These are phyloP conservation scores for Puntigrus tetrazona DNA, from an alignment of 2,113 vertebrate species.

Conservation along the genomic window DNA sequence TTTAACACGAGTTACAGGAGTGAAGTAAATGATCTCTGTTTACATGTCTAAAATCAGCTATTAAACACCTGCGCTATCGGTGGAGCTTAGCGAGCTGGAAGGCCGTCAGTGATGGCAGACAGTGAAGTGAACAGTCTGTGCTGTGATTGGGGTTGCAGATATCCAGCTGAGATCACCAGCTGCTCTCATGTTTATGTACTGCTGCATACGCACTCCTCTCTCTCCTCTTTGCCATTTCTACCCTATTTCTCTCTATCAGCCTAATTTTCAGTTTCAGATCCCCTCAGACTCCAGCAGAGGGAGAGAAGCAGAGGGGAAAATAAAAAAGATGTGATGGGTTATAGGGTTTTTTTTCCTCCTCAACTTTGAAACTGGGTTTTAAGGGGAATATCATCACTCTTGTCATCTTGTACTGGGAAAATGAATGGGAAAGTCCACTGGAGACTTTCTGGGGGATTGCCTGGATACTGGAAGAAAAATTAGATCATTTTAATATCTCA, in stretches of 20 bases:
- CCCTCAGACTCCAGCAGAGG: conserved; percentile 29
- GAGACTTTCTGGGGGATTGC: conserved; percentile 18
- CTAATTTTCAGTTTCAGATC: conserved; percentile 18
- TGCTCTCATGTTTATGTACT: conserved; percentile 31
- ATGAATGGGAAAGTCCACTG: conserved; percentile 1
- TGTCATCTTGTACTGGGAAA: background rate
- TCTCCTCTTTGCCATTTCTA: background rate
- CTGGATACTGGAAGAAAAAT: conserved; percentile 6
- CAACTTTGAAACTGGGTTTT: conserved; percentile 6
- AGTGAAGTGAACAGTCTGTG: conserved; percentile 44
- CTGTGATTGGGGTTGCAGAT: conserved; percentile 29
- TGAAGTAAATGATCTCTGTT: conserved; percentile 26
- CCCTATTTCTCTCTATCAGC: background rate
- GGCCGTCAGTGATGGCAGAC: conserved; percentile 8
- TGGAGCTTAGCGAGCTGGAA: background rate
- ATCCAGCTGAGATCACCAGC: conserved; percentile 46
- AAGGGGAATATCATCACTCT: conserved; percentile 3
- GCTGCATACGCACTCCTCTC: background rate
- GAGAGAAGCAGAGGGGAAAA: background rate
- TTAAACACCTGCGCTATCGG: conserved; percentile 20
- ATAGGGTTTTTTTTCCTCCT: conserved; percentile 24
- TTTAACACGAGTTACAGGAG: background rate
- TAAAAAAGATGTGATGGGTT: background rate
- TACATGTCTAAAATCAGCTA: conserved; percentile 20
- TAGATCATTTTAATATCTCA: background rate